A percentile compares a stretch with the other conserved stretches of the same genome.
phyloP scores from a whole-genome alignment of 2,113 vertebrate genomes.

The Cisticola juncidis region DNA sequence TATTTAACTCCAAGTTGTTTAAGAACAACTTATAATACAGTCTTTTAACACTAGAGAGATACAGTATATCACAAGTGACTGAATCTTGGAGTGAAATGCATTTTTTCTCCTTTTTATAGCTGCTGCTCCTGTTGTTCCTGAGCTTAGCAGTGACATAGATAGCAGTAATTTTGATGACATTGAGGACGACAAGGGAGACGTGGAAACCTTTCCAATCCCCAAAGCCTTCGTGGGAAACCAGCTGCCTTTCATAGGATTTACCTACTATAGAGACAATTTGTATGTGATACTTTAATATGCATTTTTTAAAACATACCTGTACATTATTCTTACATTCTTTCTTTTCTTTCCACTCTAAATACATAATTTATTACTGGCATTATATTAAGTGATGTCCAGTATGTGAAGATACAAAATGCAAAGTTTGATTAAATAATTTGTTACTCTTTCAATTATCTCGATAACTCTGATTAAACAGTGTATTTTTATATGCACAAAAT shows the following conservation, averaged over 20 bases:
- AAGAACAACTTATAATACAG: neutral
- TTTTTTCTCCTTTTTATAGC: slow-evolving; percentile 71
- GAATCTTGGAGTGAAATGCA: neutral
- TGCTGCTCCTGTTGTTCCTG: slow-evolving; percentile 94
- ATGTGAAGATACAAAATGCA: neutral
- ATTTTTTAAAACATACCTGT: neutral
- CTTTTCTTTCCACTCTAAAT: neutral
- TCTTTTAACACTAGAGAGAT: neutral
- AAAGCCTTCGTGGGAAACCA: slow-evolving; percentile 99
- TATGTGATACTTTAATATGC: slow-evolving; percentile 68
- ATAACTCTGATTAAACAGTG: neutral
- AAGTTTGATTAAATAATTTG: neutral
- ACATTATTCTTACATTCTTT: neutral
- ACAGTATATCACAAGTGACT: neutral
- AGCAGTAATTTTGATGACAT: slow-evolving; percentile 99
- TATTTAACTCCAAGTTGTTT: neutral
- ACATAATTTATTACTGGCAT: neutral
- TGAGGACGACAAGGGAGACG: slow-evolving; percentile 95
- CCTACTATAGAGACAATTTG: slow-evolving; percentile 97
- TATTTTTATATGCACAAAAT: neutral
- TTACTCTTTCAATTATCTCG: neutral
- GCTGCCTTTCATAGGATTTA: slow-evolving; percentile 97
- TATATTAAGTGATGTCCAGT: neutral
- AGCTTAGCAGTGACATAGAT: slow-evolving; percentile 96
- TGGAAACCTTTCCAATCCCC: slow-evolving; percentile 93